Evolutionary conservation across 2,888 invertebrate genomes (phyloP), one percentile per base, ranked within the genome.

Genomic region (Odontomyia ornata): DNA sequence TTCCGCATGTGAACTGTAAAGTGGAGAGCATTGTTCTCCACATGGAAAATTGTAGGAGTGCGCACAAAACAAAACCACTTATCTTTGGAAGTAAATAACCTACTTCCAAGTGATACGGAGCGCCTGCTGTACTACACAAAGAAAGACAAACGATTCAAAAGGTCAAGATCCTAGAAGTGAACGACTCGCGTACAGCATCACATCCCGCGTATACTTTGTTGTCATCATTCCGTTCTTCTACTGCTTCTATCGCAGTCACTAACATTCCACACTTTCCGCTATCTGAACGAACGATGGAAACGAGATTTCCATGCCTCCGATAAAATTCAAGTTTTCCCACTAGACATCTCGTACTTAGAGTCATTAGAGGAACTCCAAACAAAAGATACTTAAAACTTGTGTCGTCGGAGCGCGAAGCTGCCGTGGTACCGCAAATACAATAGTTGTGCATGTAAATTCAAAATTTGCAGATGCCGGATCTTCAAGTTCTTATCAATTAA

Each of bases 381-480:
- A 9, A 5, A 9, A 36, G 36, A 9, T 36, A 9, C 9, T 36
- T 36, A 3, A n/a, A n/a, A n/a, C n/a, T n/a, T n/a, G n/a, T n/a
- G n/a, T n/a, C n/a, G n/a, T n/a, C n/a, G n/a, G n/a, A n/a, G n/a
- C n/a, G n/a, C n/a, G n/a, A n/a, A n/a, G n/a, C n/a, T 7, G 18
- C 56, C 13, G n/a, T n/a, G 56, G 18, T 13, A 7, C 52, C 5
- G 52, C 52, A 18, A 52, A 52, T 7, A 21, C 60, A 3, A 60
- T 23, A 23, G 60, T 21, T 60, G 43, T 52, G 18, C 7, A 52
- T 18, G 52, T 13, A 18, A 52, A 52, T 23, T 36, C 5, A 9
- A 60, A 60, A 23, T 23, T 4, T 60, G n/a, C 23, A 60, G 60
- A 25, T 60, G 60, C 21, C 60, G 60, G 60, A 60, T 60, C 60